These are phyloP conservation scores for Xenotilapia caudafasciata DNA, from an alignment of 2,113 vertebrate genomes.

Conservation along the genomic window DNA sequence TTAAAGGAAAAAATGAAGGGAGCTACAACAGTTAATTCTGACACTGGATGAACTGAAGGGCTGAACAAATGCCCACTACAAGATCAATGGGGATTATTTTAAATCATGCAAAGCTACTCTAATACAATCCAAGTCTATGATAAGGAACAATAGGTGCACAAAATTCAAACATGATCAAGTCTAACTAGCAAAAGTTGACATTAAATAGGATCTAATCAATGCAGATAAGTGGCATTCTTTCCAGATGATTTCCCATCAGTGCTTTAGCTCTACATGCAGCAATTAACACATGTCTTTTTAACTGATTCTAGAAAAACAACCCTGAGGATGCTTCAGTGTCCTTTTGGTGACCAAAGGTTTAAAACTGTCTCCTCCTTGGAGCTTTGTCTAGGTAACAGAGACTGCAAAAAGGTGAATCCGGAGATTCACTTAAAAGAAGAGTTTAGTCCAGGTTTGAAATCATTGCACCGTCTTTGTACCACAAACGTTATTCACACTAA, in stretches of 20 bases:
- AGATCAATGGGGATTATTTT: neutral
- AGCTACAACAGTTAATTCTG: neutral
- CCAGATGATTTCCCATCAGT: neutral
- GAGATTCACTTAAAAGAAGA: neutral
- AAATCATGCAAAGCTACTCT: neutral
- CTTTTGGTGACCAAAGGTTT: neutral
- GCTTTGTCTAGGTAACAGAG: neutral
- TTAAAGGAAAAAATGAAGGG: neutral
- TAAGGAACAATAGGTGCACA: neutral
- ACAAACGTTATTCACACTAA: conserved; percentile 1
- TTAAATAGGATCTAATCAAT: neutral
- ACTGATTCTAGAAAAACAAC: neutral
- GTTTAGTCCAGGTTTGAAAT: neutral
- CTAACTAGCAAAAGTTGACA: neutral
- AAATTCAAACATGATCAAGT: neutral
- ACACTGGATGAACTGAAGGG: neutral
- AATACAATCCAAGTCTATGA: neutral
- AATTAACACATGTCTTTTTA: neutral
- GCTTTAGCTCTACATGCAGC: neutral
- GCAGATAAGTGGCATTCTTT: neutral
- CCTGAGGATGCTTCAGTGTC: neutral
- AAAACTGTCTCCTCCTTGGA: neutral
- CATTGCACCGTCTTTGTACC: neutral
- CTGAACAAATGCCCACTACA: neutral
- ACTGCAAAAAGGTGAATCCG: neutral